Base-by-base conservation (phyloP, 2,888 invertebrate genomes). In the Drosophila greeni region DNA sequence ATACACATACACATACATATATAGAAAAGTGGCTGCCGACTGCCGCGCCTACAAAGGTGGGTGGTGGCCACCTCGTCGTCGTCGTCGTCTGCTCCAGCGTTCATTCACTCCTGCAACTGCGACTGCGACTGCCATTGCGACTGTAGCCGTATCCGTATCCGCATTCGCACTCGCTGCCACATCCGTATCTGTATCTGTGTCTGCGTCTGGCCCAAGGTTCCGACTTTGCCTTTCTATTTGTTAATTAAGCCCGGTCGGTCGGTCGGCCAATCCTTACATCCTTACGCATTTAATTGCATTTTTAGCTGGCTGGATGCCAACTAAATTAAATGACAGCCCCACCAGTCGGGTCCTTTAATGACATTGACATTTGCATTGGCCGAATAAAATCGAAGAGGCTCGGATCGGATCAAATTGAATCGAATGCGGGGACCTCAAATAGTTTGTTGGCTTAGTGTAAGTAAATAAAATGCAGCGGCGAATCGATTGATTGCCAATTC, bases 241-340 rank as follows among this genome's bases (percentile, higher is more conserved):
- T 82, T 82, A 82, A 82, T 82, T 82, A 82, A 82, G 80, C 72
- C 72, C 51, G 62, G 62, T 55, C 39, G 36, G 34, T 34, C 52
- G 47, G 47, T 51, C 53, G 61, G 65, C 66, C 45, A 45, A 40
- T 40, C 40, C 40, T 23, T 40, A 40, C 23, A 66, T 65, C 58
- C 66, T 66, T 66, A 82, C 80, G 79, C 82, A 82, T 80, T 82
- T 79, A 82, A 79, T 82, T 79, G 82, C 75, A 67, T 77, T 75
- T 76, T 75, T 74, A 70, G 59, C 62, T 73, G 79, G 73, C 70
- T 70, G 58, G 59, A 31, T 72, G 72, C 60, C 73, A 69, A 60
- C 64, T 66, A 68, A 77, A 77, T 82, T 77, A 70, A 76, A 74
- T 70, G 20, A 14, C 45, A 47, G 31, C 45, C 29, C 45, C 18